Percentiles rank a stretch among this genome's conserved stretches.
Evolutionary conservation across 2,113 vertebrate genomes (phyloP).

Genomic region (Nettapus auritus): DNA sequence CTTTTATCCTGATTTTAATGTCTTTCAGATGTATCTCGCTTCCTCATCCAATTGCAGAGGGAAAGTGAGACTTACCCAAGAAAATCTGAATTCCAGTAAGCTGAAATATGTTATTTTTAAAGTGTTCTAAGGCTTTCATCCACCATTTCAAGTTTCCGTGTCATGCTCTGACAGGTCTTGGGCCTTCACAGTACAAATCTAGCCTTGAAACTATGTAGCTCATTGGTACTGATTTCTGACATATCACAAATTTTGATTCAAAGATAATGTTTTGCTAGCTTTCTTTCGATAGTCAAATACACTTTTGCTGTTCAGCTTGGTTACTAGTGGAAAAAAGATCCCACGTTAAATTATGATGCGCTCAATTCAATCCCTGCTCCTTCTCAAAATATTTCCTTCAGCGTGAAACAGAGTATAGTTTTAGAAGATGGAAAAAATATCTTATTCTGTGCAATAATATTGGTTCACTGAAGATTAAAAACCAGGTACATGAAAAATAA

Average conservation of each 20-base stretch:
- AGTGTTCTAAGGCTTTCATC: slow-evolving; percentile 29
- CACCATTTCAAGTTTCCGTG: slow-evolving; percentile 14
- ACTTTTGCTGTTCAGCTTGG: neutral
- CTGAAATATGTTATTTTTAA: slow-evolving; percentile 5
- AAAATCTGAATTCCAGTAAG: slow-evolving; percentile 26
- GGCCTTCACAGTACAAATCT: slow-evolving; percentile 9
- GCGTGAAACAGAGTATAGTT: neutral
- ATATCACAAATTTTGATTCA: neutral
- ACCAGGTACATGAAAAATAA: neutral
- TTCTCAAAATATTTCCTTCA: neutral
- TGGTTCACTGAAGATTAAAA: neutral
- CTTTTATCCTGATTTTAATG: slow-evolving; percentile 28
- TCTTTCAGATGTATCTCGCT: neutral
- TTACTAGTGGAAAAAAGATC: neutral
- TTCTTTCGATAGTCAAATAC: neutral
- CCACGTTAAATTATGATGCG: neutral
- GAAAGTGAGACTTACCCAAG: neutral
- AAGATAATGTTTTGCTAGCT: neutral
- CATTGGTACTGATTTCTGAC: neutral
- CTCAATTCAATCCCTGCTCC: neutral
- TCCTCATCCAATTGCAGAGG: neutral
- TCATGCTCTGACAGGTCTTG: neutral
- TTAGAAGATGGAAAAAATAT: neutral
- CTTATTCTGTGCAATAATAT: neutral
- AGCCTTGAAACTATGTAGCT: neutral